Conservation (phyloP, 92 coral and sea anemone genomes). For the Epizoanthus illoricatus region DNA sequence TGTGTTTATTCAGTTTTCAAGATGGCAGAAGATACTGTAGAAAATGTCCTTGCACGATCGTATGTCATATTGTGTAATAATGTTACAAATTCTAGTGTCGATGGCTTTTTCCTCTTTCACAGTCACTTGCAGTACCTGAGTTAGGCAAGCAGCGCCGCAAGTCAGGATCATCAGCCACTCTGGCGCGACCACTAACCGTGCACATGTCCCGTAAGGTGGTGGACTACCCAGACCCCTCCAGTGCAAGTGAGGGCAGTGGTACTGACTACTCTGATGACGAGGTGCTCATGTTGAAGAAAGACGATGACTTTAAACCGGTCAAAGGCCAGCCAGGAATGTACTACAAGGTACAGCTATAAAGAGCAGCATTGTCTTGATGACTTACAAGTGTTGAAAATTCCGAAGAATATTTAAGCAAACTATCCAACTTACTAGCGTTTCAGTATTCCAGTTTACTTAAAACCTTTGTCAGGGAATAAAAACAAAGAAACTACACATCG, state of each 20-base stretch:
- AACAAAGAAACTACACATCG: too few relatives aligned
- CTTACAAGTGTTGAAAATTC: background rate
- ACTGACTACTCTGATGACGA: conserved; percentile 99
- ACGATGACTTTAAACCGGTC: conserved; percentile 91
- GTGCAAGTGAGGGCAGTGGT: conserved; percentile 91
- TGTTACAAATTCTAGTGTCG: background rate
- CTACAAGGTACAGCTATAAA: conserved; percentile 66
- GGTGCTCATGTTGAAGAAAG: conserved; percentile 78
- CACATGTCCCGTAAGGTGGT: conserved; percentile 94
- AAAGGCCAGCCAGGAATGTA: conserved; percentile 99
- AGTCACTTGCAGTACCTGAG: conserved; percentile 83
- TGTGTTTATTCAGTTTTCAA: too few relatives aligned
- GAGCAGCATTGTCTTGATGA: background rate
- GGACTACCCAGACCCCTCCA: conserved; percentile 66
- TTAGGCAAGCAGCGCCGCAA: conserved; percentile 66
- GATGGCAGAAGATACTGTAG: too few relatives aligned
- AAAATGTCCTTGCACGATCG: too few relatives aligned
- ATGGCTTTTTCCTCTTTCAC: background rate
- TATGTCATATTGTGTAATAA: too few relatives aligned
- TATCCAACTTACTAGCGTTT: too few relatives aligned
- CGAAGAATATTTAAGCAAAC: too few relatives aligned
- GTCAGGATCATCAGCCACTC: conserved; percentile 67
- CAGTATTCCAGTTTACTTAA: too few relatives aligned
- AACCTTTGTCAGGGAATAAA: too few relatives aligned
- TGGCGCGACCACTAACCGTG: conserved; percentile 82